Base-by-base conservation (phyloP, 1,140 invertebrate genomes). In the Micrasema longulum region DNA sequence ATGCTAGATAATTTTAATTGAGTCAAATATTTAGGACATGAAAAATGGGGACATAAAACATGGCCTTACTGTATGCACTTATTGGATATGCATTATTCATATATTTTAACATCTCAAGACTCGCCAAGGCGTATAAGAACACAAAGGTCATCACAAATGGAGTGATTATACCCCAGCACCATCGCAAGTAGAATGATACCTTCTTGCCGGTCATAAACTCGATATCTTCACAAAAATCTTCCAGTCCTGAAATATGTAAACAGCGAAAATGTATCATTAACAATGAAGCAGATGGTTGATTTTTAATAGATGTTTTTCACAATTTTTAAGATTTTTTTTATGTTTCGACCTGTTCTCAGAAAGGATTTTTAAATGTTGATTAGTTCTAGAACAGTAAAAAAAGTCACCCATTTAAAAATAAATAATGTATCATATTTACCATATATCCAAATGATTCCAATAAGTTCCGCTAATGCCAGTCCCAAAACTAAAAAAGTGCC, bases 401-500 rank as follows among this genome's bases (percentile, higher is more conserved):
- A n/a, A n/a, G n/a, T n/a, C n/a, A n/a, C n/a, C n/a, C n/a, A n/a
- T n/a, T n/a, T n/a, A n/a, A n/a, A n/a, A n/a, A n/a, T n/a, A n/a
- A n/a, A n/a, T n/a, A 31, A 31, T 31, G 7, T 31, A 31, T 31
- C 7, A 18, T 9, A 76, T 84, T 84, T 84, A 93, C 93, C 93
- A 77, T 95, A 95, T 64, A 95, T 85, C 90, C 91, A 95, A 26
- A 87, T 85, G 7, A 94, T 81, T 10, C 87, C 90, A 16, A 89
- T 81, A 2, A 92, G 87, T 82, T 95, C 92, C n/a, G 90, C 82
- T 9, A 91, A 89, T 6, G 91, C 91, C 31, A 94, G 84, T 53
- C 94, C 87, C 68, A 94, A 88, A 14, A 93, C 89, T 57, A 94
- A 88, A 74, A 94, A 93, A 1, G 93, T 92, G 23, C 91, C 91